Evolutionary conservation across 2,888 invertebrate species (phyloP).

Genomic region (Mesodorylaimus sp.): DNA sequence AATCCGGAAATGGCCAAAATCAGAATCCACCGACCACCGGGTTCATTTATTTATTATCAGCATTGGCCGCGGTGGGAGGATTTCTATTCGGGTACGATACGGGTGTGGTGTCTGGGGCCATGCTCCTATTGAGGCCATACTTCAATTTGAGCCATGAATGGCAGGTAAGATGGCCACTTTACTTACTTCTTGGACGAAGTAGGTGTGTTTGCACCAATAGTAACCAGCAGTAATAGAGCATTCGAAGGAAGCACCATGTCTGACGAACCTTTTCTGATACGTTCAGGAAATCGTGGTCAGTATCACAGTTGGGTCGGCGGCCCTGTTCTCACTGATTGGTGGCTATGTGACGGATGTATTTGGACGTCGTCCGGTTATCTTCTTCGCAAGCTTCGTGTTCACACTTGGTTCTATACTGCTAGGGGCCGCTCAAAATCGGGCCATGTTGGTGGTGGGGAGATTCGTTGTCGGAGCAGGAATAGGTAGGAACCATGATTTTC

Average conservation of each 20-base stretch:
- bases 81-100: slow-evolving; percentile 41
- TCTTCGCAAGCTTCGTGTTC: slow-evolving; percentile 35
- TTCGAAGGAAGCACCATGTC: no score
- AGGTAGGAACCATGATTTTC: slow-evolving; percentile 29
- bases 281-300: slow-evolving; percentile 39
- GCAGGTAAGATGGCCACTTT: no score
- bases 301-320: slow-evolving; percentile 36
- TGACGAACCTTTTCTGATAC: slow-evolving; percentile 22
- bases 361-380: slow-evolving; percentile 36
- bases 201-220: no score
- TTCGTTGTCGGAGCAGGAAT: slow-evolving; percentile 37
- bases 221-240: no score
- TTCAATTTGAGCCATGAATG: no score
- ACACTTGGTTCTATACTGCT: slow-evolving; percentile 34
- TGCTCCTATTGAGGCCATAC: slow-evolving; percentile 33
- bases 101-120: slow-evolving; percentile 39
- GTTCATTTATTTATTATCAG: no score
- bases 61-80: slow-evolving; percentile 38
- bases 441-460: slow-evolving; percentile 33
- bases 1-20: no score
- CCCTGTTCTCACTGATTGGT: slow-evolving; percentile 33
- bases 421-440: slow-evolving; percentile 30
- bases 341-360: slow-evolving; percentile 34
- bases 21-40: no score
- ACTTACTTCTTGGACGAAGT: no score